Base-by-base conservation (phyloP, 2,113 vertebrate species). In the Cacatua alba region DNA sequence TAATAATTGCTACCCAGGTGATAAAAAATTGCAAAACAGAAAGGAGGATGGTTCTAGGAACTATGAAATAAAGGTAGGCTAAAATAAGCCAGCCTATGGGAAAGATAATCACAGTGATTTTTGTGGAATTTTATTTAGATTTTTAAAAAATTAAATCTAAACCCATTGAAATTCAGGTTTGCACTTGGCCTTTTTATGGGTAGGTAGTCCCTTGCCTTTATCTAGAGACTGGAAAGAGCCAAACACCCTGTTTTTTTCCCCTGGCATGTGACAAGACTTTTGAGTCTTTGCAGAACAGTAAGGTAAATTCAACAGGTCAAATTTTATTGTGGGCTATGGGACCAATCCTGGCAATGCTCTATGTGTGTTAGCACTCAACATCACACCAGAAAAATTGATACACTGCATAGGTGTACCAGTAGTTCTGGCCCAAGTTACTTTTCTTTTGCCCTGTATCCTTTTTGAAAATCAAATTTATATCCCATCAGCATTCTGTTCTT, bases 201-300 rank as follows among this genome's bases (percentile, higher is more conserved):
- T 49, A 46, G 25, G 25, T 17, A 60, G 6, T 44, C 5, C 5
- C 17, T 72, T 80, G 14, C 3, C 23, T 77, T 91, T 44, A 24
- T 33, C 14, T 51, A 39, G 48, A 68, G n/a, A 72, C 4, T 37
- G 28, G 13, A 83, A 77, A 86, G 16, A 69, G 9, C 1, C 1
- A 53, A 74, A 51, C 0, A 1, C 2, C 5, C 24, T 44, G 4
- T 2, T 44, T 14, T n/a, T 80, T 72, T 79, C 8, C 17, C 14
- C 21, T 52, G 44, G 6, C 10, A 43, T 1, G 0, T 72, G 41
- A 33, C 0, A 2, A 64, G 28, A 33, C 9, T 20, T 1, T 51
- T 76, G 52, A 46, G 48, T 39, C 29, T 52, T 33, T 92, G 52
- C 18, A 72, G n/a, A 82, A 52, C 10, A 44, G 14, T 26, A 49